A percentile compares a stretch with the other conserved stretches of the same genome.
These are phyloP conservation scores for Dipodomys spectabilis DNA, from an alignment of 2,113 vertebrate genomes.

Conservation along the genomic window DNA sequence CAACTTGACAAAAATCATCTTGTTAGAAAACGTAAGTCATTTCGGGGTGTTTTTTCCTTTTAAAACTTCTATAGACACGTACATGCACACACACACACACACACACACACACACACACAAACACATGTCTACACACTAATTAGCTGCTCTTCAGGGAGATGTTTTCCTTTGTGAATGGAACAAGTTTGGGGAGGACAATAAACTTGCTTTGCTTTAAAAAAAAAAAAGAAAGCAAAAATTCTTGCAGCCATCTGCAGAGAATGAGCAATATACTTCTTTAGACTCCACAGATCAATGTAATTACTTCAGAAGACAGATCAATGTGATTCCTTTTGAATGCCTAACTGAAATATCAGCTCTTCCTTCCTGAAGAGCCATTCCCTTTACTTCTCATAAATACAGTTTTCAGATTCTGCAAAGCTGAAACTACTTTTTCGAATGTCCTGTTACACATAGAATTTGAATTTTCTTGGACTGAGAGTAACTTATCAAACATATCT, in stretches of 20 bases:
- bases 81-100: too few relatives aligned
- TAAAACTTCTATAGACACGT: too few relatives aligned
- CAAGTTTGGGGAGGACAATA: background rate
- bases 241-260: constrained; percentile 58
- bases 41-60: background rate
- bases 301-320: constrained; percentile 71
- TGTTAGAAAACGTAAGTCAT: background rate
- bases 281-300: constrained; percentile 73
- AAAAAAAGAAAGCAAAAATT: background rate
- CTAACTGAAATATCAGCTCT: constrained; percentile 26
- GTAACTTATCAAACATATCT: background rate
- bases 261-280: constrained; percentile 60
- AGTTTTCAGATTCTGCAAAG: background rate
- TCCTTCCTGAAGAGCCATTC: constrained; percentile 43
- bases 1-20: background rate
- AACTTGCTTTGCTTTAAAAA: background rate
- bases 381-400: constrained; percentile 15
- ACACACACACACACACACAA: accelerated
- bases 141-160: background rate
- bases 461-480: background rate
- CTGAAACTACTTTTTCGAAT: constrained; percentile 17
- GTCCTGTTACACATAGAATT: background rate
- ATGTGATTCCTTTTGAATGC: constrained; percentile 42
- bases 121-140: background rate
- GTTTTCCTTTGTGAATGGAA: constrained; percentile 27